Evolutionary conservation across 2,888 invertebrate species (phyloP), one percentile per base, ranked within the genome.

Genomic region (Drosophila demipolita): DNA sequence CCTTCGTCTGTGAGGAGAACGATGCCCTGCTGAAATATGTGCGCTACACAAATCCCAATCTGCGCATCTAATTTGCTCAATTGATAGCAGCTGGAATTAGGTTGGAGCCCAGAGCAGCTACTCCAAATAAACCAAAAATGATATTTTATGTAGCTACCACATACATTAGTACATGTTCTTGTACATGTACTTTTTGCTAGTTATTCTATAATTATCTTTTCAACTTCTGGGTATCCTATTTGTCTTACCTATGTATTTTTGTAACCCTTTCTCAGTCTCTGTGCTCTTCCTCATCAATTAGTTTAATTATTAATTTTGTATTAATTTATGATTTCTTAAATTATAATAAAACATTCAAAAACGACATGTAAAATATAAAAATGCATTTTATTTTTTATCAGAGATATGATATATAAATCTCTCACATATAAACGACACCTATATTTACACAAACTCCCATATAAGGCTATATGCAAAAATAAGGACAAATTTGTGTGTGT

Each of bases 1-100:
- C 97, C 1, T 97, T 96, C 94, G 96, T 97, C 38, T 98, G 98
- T 92, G 97, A 98, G 93, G 97, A 98, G 90, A 97, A 97, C 91
- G 97, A 97, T 85, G 95, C 96, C 12, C 95, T 98, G n/a, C 93
- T 97, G 79, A 96, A 96, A 94, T 97, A 97, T 93, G 96, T 97
- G 69, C 95, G 96, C 83, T 96, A 96, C 93, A 96, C 96, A 79
- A 97, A 97, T 93, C 97, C 97, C 45, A 96, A 96, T 91, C 93
- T 97, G 83, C 94, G 96, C 91, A 94, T 97, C 90, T 97, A 95
- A 94, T 40, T 32, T 23, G 60, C 42, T 67, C 29, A 45, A 17
- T 50, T 58, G 60, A 55, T 20, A 35, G 48, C 61, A 50, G 36
- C 53, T 62, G 60, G 49, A 55, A 50, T 23, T 38, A 45, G 49